Base-by-base conservation (phyloP, 2,797 vertebrate genomes). In the Arnoldichthys spilopterus region DNA sequence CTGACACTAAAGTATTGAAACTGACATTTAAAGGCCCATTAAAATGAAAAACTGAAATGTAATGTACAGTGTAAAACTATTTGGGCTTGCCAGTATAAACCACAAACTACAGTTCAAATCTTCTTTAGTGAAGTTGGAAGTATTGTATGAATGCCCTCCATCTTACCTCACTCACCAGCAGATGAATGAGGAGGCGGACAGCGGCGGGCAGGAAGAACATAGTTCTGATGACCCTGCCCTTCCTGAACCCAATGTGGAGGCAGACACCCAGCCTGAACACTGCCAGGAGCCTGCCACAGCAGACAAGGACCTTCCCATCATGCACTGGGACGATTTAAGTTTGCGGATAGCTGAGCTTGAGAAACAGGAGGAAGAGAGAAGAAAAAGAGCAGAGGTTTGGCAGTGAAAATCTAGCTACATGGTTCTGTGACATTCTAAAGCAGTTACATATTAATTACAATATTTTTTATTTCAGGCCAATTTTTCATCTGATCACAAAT, bases 321-420 rank as follows among this genome's bases (percentile, higher is more conserved):
- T 94, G 91, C 93, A 94, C 75, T 94, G 93, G 93, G 92, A 93
- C 76, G 92, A 91, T 18, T 82, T 93, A 68, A 91, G 88, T 78
- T 86, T 89, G 80, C 82, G 91, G 62, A 94, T 94, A 0, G 90
- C 90, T 1, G 91, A 94, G 83, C 59, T 94, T 82, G 93, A 94
- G 85, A 85, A 88, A 73, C 90, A 92, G 84, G 92, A 94, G 82
- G 84, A 90, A 74, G 90, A 93, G 70, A 88, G 86, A 83, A 91
- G 83, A 24, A 90, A 90, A 67, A 87, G 87, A 86, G 70, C 88
- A 81, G 89, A 91, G 90, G 90, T 91, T 34, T 72, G 77, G 49
- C 45, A 8, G n/a, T 32, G 12, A 13, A 18, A 13, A n/a, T 53
- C 3, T 15, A 28, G 53, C 12, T 67, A 11, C 1, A 2, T 26